Conservation (phyloP, 2,888 invertebrate species). For the Gastracanthus pulcherrimus region DNA sequence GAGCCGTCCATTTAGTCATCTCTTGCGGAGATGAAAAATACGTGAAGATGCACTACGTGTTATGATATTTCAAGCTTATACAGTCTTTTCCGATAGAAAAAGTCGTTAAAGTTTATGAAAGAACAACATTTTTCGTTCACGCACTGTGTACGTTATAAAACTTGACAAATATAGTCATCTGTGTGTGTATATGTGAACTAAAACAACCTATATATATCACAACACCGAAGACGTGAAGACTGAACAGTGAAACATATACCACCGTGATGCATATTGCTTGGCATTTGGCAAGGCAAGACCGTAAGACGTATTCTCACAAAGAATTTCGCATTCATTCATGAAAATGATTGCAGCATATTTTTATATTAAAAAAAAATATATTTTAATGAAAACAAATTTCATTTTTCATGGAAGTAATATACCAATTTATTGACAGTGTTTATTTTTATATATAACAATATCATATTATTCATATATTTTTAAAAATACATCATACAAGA, state of each 20-base stretch:
- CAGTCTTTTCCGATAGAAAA: conserved; percentile 2
- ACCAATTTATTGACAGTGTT: conserved; percentile 44
- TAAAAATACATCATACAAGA: conserved; percentile 58
- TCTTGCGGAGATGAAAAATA: conserved; percentile 5
- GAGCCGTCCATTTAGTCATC: conserved; percentile 31
- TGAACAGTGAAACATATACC: background rate
- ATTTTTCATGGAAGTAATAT: conserved; percentile 21
- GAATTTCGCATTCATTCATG: background rate
- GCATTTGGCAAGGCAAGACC: background rate
- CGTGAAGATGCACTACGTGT: background rate
- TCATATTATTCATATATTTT: conserved; percentile 47
- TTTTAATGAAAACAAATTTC: conserved; percentile 3
- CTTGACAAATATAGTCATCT: background rate
- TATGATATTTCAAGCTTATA: background rate
- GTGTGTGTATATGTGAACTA: conserved; percentile 3
- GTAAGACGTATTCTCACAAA: background rate
- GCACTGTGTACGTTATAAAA: background rate
- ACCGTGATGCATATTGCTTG: background rate
- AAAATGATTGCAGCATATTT: background rate
- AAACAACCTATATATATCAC: background rate
- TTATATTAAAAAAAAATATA: background rate
- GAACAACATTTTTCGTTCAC: conserved; percentile 31
- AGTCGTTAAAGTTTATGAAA: conserved; percentile 8
- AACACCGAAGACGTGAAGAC: background rate
- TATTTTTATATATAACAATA: conserved; percentile 48